phyloP scores from a whole-genome alignment of 2,797 vertebrate genomes.

The Acanthurus tractus region DNA sequence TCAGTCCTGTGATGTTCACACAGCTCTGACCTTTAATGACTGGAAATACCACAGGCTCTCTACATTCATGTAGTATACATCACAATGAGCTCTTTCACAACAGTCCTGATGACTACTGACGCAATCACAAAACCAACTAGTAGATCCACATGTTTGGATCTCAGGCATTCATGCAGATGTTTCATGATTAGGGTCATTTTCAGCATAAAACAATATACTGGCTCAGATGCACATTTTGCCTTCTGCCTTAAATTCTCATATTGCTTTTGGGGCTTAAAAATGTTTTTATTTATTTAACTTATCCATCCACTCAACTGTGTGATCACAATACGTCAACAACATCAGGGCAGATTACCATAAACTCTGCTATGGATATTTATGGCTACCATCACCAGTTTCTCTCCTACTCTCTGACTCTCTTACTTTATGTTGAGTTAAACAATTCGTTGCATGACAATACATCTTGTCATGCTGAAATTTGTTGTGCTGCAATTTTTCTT shows the following conservation, averaged over 20 bases:
- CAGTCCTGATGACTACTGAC: conserved; percentile 39
- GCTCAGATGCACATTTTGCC: not conserved
- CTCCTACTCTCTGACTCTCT: too few relatives aligned
- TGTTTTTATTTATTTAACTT: too few relatives aligned
- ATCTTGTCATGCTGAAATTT: conserved; percentile 21
- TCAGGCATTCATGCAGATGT: conserved; percentile 9
- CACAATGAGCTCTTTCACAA: conserved; percentile 51
- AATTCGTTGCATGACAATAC: not conserved
- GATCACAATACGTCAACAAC: conserved; percentile 1
- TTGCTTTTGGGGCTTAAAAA: not conserved
- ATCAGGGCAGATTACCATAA: not conserved
- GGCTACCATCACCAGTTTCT: not conserved
- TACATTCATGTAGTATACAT: conserved; percentile 6
- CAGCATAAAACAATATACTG: not conserved
- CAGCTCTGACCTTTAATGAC: conserved; percentile 31
- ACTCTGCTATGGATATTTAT: conserved; percentile 5
- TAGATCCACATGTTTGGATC: conserved; percentile 2
- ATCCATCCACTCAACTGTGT: not conserved
- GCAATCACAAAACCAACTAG: conserved; percentile 3
- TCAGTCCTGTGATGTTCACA: too few relatives aligned
- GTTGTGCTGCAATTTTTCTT: not conserved
- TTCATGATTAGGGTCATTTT: not conserved
- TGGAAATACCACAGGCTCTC: conserved; percentile 31
- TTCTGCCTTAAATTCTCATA: not conserved
- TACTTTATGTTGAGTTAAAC: conserved; percentile 12